These are phyloP conservation scores for Sebastes wilsoni DNA, from an alignment of 2,797 vertebrate genomes.

Conservation along the genomic window DNA sequence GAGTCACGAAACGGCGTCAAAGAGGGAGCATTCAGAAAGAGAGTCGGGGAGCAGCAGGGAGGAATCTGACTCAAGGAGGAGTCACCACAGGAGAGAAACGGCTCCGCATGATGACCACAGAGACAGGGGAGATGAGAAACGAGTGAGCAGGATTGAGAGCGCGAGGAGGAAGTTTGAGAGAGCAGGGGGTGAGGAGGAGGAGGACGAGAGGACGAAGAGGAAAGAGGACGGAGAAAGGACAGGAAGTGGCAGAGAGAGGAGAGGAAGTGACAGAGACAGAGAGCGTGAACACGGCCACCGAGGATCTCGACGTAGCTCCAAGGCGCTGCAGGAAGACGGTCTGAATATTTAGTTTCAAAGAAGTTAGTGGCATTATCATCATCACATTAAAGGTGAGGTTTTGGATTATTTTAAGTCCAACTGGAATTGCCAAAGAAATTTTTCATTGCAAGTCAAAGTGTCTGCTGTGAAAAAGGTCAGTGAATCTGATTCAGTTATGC, in stretches of 20 bases:
- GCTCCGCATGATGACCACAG: background rate
- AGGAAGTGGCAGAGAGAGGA: slow-evolving; percentile 15
- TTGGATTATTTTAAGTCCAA: background rate
- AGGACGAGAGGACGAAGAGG: background rate
- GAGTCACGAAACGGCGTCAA: background rate
- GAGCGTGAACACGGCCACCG: background rate
- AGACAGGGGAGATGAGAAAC: background rate
- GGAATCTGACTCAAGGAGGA: slow-evolving; percentile 1
- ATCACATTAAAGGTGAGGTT: background rate
- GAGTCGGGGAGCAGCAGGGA: background rate
- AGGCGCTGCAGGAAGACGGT: slow-evolving; percentile 40
- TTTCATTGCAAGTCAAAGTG: background rate
- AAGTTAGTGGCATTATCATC: background rate
- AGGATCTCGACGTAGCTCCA: slow-evolving; percentile 20
- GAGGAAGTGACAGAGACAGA: slow-evolving; percentile 22
- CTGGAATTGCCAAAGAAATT: background rate
- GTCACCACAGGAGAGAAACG: background rate
- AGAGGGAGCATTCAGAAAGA: slow-evolving; percentile 3
- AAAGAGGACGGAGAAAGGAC: background rate
- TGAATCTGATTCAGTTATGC: background rate
- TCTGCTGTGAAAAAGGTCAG: background rate
- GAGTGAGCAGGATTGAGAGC: slow-evolving; percentile 10
- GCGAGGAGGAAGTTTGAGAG: slow-evolving; percentile 40
- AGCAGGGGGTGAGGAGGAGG: background rate
- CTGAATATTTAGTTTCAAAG: slow-evolving; percentile 54